Evolutionary conservation across 1,140 invertebrate species (phyloP), one percentile per base, ranked within the genome.

Genomic region (Drosophila subobscura): DNA sequence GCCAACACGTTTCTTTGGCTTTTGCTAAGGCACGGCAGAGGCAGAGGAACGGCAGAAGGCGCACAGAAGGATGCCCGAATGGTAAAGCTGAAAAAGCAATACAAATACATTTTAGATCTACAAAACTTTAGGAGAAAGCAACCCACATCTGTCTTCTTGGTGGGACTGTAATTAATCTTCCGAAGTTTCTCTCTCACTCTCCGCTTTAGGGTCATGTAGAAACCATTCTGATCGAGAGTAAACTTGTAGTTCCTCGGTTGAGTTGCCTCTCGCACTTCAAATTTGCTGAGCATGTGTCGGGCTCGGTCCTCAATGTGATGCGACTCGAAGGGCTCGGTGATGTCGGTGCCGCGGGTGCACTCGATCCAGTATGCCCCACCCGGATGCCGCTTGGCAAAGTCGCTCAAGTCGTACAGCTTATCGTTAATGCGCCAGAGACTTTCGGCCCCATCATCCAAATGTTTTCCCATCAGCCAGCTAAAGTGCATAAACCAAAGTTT

Each of bases 381-480:
- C n/a, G 96, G 96, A 93, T 97, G 97, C 16, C 83, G 93, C 0
- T 93, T 65, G 0, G 95, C 90, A 78, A 96, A 97, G 16, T 92
- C 91, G 4, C 91, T 93, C 12, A 97, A 92, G 90, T 97, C 95
- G 83, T 97, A 97, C 1, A 97, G 92, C 42, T 92, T 92, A 91
- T 97, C 93, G 70, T 94, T 93, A 12, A 97, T 93, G 58, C 97
- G 92, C 97, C 97, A 97, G 0, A 96, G 91, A 5, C 93, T 94
- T 89, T 96, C 95, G 0, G 96, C 95, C 10, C 94, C 94, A 80
- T 97, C 96, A 70, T 96, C 94, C 29, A 92, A 76, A 45, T 92
- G 92, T 83, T 96, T 96, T 2, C 94, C 94, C 37, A 93, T 92
- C 10, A 97, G 73, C 95, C 95, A 95, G 40, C 90, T 91, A 44